Percentiles rank a stretch among this genome's conserved stretches.
Evolutionary conservation across 2,888 invertebrate species (phyloP).

Genomic region (Andrena praecox): DNA sequence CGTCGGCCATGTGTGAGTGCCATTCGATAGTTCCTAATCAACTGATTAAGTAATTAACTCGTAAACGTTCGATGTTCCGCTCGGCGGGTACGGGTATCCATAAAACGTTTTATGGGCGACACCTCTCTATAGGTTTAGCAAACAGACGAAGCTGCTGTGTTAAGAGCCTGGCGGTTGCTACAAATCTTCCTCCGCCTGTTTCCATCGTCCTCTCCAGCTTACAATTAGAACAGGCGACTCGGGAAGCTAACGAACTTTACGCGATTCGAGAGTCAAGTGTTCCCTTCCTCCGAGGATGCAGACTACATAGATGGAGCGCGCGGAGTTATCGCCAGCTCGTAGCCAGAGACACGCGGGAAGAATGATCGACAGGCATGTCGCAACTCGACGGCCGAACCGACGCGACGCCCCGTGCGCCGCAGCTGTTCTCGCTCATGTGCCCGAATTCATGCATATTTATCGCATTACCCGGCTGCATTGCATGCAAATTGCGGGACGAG

Average conservation of each 20-base stretch:
- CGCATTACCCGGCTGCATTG: slow-evolving; percentile 64
- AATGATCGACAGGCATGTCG: slow-evolving; percentile 47
- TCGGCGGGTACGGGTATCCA: slow-evolving; percentile 1
- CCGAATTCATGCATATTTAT: slow-evolving; percentile 73
- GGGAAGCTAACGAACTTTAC: too few relatives aligned
- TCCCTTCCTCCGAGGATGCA: too few relatives aligned
- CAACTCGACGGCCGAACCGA: slow-evolving; percentile 7
- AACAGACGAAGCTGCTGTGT: not conserved
- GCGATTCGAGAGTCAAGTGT: too few relatives aligned
- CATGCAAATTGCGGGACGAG: slow-evolving; percentile 71
- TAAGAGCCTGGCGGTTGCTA: not conserved
- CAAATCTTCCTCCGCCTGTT: not conserved
- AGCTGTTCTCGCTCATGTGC: slow-evolving; percentile 51
- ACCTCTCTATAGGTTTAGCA: slow-evolving; percentile 17
- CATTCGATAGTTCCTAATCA: slow-evolving; percentile 37
- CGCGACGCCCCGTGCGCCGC: slow-evolving; percentile 1
- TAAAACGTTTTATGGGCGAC: slow-evolving; percentile 42
- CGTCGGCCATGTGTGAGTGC: not conserved
- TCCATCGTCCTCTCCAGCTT: too few relatives aligned
- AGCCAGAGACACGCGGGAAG: not conserved
- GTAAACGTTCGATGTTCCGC: slow-evolving; percentile 32
- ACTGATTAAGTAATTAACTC: slow-evolving; percentile 51
- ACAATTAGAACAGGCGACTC: too few relatives aligned
- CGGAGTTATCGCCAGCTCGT: not conserved
- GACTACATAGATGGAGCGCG: not conserved